phyloP scores from a whole-genome alignment of 2,113 vertebrate species.

The Phylloscopus whistleri region DNA sequence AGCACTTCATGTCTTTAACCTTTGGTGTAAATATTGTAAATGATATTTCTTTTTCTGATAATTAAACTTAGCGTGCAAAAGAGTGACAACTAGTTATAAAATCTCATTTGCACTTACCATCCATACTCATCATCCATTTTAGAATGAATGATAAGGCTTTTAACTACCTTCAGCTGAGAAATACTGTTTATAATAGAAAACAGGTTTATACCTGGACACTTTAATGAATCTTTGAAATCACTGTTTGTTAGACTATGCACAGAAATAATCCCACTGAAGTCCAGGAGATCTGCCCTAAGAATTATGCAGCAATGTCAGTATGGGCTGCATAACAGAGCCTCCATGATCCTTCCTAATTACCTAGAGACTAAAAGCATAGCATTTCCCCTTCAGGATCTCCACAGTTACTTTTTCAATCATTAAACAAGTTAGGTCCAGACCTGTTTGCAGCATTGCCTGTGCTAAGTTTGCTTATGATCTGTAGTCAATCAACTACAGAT shows the following conservation, averaged over 20 bases:
- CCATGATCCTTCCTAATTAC: background rate
- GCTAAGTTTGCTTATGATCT: background rate
- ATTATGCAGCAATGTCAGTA: background rate
- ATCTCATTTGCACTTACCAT: conserved; percentile 16
- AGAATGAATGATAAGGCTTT: background rate
- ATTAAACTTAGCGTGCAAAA: background rate
- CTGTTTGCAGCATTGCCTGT: background rate
- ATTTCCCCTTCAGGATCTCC: background rate
- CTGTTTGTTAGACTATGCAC: background rate
- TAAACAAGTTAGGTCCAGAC: background rate
- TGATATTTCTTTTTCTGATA: conserved; percentile 1
- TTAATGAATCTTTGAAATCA: background rate
- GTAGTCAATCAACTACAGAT: background rate
- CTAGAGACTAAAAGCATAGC: background rate
- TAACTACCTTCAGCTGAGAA: background rate
- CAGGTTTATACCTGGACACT: background rate
- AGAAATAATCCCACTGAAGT: background rate
- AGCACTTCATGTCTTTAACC: conserved; percentile 3
- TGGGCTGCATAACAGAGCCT: background rate
- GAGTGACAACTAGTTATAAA: conserved; percentile 5
- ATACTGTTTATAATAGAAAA: background rate
- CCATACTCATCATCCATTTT: background rate
- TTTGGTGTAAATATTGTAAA: conserved; percentile 29
- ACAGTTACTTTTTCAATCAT: background rate
- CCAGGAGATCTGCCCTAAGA: background rate